Evolutionary conservation across 2,797 vertebrate species (phyloP).

Genomic region (Tenualosa ilisha): DNA sequence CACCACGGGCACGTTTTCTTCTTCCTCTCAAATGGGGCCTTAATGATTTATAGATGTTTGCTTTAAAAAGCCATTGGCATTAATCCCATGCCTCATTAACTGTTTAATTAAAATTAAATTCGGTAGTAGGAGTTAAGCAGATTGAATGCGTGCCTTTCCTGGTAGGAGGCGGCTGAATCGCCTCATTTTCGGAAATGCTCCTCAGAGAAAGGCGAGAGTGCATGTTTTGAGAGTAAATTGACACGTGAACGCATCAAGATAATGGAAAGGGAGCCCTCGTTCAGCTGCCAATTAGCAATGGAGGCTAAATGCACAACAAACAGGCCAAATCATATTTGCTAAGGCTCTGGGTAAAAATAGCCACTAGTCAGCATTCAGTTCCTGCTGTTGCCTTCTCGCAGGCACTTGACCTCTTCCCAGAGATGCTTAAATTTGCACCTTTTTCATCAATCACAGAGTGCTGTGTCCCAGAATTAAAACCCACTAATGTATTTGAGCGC

Average conservation of each 20-base stretch:
- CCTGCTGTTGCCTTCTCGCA: not conserved
- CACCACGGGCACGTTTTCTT: constrained; percentile 68
- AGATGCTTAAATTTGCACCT: constrained; percentile 23
- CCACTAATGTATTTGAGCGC: not conserved
- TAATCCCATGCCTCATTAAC: constrained; percentile 87
- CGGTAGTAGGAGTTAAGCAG: constrained; percentile 79
- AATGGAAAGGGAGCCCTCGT: not conserved
- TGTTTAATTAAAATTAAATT: constrained; percentile 88
- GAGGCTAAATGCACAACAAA: constrained; percentile 13
- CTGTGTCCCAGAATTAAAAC: not conserved
- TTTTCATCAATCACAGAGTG: constrained; percentile 15
- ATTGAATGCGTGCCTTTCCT: constrained; percentile 77
- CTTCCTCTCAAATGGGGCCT: constrained; percentile 73
- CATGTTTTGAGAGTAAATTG: constrained; percentile 56
- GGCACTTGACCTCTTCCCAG: not conserved
- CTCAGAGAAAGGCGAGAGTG: constrained; percentile 61
- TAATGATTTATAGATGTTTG: constrained; percentile 87
- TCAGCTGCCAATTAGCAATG: not conserved
- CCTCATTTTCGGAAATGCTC: constrained; percentile 71
- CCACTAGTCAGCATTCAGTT: not conserved
- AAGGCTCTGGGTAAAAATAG: not conserved
- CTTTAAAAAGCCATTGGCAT: constrained; percentile 86
- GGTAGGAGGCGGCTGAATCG: constrained; percentile 74
- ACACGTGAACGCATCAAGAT: constrained; percentile 27
- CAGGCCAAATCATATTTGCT: not conserved